Evolutionary conservation across 2,888 invertebrate genomes (phyloP).

Genomic region (Dryobotodes eremita): DNA sequence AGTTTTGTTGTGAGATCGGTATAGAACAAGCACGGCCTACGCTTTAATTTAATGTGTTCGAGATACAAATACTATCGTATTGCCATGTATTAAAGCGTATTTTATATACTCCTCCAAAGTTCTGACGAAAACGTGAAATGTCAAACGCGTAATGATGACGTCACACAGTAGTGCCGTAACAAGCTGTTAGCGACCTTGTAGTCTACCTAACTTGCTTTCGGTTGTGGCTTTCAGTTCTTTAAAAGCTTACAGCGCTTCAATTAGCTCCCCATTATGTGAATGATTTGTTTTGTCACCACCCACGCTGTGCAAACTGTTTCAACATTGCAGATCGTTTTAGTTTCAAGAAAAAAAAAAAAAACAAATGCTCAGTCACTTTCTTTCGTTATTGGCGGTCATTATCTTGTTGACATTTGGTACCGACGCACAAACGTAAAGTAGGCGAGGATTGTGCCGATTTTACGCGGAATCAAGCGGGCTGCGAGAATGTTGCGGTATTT

Average conservation of each 20-base stretch:
- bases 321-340: slow-evolving; percentile 42
- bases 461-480: slow-evolving; percentile 55
- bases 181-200: slow-evolving; percentile 65
- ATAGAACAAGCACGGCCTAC: slow-evolving; percentile 39
- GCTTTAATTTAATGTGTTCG: slow-evolving; percentile 19
- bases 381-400: slow-evolving; percentile 63
- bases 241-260: slow-evolving; percentile 52
- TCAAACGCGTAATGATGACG: slow-evolving; percentile 58
- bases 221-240: slow-evolving; percentile 56
- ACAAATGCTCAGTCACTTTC: slow-evolving; percentile 62
- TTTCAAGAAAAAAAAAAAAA: slow-evolving; percentile 50
- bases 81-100: slow-evolving; percentile 29
- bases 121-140: slow-evolving; percentile 55
- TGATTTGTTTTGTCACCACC: slow-evolving; percentile 42
- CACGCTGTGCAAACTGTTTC: slow-evolving; percentile 31
- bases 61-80: slow-evolving; percentile 25
- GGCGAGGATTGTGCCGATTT: slow-evolving; percentile 56
- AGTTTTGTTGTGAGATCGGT: slow-evolving; percentile 51
- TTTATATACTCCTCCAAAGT: slow-evolving; percentile 36
- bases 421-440: slow-evolving; percentile 49
- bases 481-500: slow-evolving; percentile 67
- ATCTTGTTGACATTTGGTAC: slow-evolving; percentile 66
- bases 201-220: slow-evolving; percentile 45
- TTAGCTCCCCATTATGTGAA: slow-evolving; percentile 48
- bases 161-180: slow-evolving; percentile 58